These are phyloP conservation scores for Phyto melanocephala DNA, from an alignment of 2,888 invertebrate genomes.

Conservation along the genomic window DNA sequence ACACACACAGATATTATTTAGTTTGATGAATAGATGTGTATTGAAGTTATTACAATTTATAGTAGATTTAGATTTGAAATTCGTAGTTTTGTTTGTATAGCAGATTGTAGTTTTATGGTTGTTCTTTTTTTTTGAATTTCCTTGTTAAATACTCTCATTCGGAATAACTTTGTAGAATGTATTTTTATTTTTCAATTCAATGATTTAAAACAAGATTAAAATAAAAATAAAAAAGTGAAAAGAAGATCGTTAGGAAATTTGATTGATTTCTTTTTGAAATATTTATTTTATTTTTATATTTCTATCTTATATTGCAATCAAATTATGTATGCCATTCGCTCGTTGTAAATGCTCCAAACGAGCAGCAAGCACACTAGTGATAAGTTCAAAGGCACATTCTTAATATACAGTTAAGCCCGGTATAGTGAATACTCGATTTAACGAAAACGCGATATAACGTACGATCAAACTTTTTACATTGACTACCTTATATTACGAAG, in stretches of 20 bases:
- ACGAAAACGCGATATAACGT: too few species aligned
- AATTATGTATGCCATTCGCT: too few species aligned
- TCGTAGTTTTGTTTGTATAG: constrained; percentile 5
- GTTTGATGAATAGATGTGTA: neutral
- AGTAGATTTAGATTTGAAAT: constrained; percentile 14
- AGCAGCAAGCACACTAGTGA: too few species aligned
- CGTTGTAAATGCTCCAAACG: too few species aligned
- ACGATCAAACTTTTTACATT: too few species aligned
- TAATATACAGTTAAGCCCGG: too few species aligned
- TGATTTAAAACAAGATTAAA: constrained; percentile 15
- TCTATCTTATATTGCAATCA: too few species aligned
- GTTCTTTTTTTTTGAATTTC: neutral
- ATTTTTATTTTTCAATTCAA: neutral
- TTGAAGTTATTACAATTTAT: constrained; percentile 28
- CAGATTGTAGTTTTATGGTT: constrained; percentile 42
- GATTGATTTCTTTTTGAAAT: neutral
- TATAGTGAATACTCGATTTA: too few species aligned
- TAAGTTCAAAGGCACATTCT: too few species aligned
- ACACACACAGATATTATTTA: neutral
- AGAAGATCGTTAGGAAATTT: neutral
- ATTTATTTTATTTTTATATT: too few species aligned
- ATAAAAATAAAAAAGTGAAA: constrained; percentile 1
- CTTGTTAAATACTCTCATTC: neutral
- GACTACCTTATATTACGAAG: too few species aligned
- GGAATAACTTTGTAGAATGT: neutral